A percentile compares a stretch with the other conserved stretches of the same genome.
These are phyloP conservation scores for Hydra vulgaris DNA, from an alignment of 30 jellyfish, hydroid and myxozoan species.

Conservation along the genomic window DNA sequence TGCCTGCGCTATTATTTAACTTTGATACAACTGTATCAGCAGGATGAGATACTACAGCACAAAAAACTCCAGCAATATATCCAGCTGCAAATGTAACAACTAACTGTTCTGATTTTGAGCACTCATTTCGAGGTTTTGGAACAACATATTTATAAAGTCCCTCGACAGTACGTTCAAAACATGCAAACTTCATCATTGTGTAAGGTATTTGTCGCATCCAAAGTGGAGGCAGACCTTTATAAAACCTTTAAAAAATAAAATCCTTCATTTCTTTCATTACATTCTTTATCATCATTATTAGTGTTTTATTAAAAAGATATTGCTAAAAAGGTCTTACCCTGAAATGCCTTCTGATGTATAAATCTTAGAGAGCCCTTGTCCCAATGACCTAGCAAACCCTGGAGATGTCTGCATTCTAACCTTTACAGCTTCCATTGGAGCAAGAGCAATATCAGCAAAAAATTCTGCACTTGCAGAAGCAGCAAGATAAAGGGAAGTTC, in stretches of 20 bases:
- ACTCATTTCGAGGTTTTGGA: constrained; percentile 93
- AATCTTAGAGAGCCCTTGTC: constrained; percentile 94
- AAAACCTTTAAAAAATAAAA: constrained; percentile 41
- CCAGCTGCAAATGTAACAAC: constrained; percentile 98
- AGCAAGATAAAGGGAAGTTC: constrained; percentile 89
- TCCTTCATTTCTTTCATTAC: neutral
- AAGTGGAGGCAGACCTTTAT: constrained; percentile 97
- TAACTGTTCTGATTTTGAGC: constrained; percentile 88
- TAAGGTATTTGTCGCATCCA: constrained; percentile 99
- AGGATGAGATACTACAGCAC: constrained; percentile 99
- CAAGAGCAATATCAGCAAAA: constrained; percentile 98
- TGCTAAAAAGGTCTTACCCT: constrained; percentile 93
- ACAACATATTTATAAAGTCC: constrained; percentile 82
- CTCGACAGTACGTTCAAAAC: constrained; percentile 96
- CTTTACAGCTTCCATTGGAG: constrained; percentile 99
- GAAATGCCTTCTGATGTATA: constrained; percentile 64
- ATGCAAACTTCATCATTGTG: constrained; percentile 99
- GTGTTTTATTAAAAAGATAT: no score
- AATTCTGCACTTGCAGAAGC: constrained; percentile 99
- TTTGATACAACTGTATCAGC: constrained; percentile 98
- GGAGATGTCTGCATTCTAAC: constrained; percentile 96
- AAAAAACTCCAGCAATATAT: constrained; percentile 99
- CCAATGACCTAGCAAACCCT: constrained; percentile 89
- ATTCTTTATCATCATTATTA: no score
- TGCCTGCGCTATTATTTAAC: constrained; percentile 89